Conservation (phyloP, 2,888 invertebrate species). For the Thera britannica region DNA sequence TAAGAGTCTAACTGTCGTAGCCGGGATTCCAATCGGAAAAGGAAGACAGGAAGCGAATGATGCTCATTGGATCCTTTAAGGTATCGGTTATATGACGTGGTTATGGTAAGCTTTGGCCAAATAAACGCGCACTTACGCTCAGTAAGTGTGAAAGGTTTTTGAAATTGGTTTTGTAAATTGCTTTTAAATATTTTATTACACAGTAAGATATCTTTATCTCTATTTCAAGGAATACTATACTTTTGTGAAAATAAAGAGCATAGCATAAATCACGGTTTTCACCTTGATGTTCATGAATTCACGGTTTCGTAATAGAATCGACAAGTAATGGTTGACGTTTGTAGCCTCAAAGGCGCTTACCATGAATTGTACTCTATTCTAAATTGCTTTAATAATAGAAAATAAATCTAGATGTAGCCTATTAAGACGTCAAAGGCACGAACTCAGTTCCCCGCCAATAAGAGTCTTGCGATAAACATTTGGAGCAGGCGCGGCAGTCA, state of each 20-base stretch:
- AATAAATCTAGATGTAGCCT: constrained; percentile 8
- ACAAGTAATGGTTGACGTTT: background rate
- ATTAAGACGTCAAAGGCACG: constrained; percentile 19
- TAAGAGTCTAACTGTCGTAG: constrained; percentile 62
- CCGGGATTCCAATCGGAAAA: constrained; percentile 56
- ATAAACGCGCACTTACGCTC: constrained; percentile 33
- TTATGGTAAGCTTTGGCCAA: constrained; percentile 32
- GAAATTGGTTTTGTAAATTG: background rate
- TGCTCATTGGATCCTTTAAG: constrained; percentile 35
- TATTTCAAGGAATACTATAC: background rate
- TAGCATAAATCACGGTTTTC: background rate
- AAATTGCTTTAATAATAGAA: background rate
- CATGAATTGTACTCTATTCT: background rate
- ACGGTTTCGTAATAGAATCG: background rate
- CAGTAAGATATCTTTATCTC: background rate
- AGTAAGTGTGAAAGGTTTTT: constrained; percentile 6
- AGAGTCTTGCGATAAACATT: constrained; percentile 64
- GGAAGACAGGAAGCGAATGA: constrained; percentile 27
- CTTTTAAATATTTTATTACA: constrained; percentile 5
- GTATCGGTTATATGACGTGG: constrained; percentile 37
- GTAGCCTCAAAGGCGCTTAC: background rate
- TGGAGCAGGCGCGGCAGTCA: constrained; percentile 52
- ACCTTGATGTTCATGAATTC: no score
- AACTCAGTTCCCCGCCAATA: constrained; percentile 50
- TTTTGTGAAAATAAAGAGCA: background rate